Percentiles rank a stretch among this genome's conserved stretches.
Evolutionary conservation across 2,113 vertebrate species (phyloP).

Genomic region (Paratilapia polleni): DNA sequence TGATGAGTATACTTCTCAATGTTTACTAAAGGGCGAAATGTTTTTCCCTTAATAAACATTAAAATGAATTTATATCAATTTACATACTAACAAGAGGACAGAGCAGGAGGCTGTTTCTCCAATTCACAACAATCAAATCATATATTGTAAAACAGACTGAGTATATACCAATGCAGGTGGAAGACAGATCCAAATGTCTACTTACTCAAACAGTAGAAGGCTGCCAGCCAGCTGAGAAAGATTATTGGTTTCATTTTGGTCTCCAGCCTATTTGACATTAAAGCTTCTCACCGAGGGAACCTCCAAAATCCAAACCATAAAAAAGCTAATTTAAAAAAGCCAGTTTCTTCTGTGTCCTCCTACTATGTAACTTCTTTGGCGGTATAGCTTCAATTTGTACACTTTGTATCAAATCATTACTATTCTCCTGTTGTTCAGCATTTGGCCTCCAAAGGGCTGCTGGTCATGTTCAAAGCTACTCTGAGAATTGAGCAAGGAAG

Average conservation of each 20-base stretch:
- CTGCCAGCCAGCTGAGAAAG: constrained; percentile 57
- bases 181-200: constrained; percentile 20
- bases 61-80: not conserved
- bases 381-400: not conserved
- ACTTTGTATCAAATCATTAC: constrained; percentile 56
- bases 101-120: not conserved
- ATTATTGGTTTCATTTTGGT: constrained; percentile 73
- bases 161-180: not conserved
- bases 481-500: constrained; percentile 30
- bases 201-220: constrained; percentile 73
- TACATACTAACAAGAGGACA: not conserved
- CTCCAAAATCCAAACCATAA: constrained; percentile 2
- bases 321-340: constrained; percentile 33
- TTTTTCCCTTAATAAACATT: fast-evolving
- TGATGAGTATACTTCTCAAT: too few species aligned
- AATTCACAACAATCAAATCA: not conserved
- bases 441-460: constrained; percentile 50
- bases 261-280: not conserved
- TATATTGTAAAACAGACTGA: not conserved
- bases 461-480: constrained; percentile 69
- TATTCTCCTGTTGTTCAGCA: constrained; percentile 35
- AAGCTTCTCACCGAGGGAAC: constrained; percentile 23
- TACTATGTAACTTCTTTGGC: constrained; percentile 32
- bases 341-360: not conserved
- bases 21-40: not conserved